These are phyloP conservation scores for Eristalis tenax DNA, from an alignment of 2,888 invertebrate genomes.

Conservation along the genomic window DNA sequence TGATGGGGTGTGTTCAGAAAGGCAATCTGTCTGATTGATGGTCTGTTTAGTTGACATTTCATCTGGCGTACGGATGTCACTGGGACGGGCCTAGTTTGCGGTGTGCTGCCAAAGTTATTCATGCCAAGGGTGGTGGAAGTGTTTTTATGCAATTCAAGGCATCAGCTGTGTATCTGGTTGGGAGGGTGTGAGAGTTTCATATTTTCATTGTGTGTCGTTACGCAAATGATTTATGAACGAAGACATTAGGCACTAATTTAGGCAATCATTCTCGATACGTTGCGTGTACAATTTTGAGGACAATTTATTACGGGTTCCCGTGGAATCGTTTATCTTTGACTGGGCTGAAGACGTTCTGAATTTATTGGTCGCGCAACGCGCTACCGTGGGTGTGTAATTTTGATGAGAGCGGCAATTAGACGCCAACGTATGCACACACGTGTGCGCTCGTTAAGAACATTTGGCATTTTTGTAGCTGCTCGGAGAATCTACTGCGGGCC, in stretches of 20 bases:
- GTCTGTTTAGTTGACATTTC: background rate
- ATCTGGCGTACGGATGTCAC: background rate
- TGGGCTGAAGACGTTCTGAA: background rate
- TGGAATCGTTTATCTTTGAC: background rate
- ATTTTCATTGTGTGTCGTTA: background rate
- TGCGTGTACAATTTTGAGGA: background rate
- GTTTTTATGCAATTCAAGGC: background rate
- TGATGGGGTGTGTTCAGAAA: background rate
- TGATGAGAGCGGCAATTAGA: no score
- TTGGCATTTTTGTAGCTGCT: no score
- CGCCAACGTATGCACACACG: background rate
- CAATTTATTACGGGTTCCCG: background rate
- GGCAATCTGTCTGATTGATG: conserved; percentile 1
- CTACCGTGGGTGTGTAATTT: background rate
- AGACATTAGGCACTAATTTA: conserved; percentile 9
- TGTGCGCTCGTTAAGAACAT: background rate
- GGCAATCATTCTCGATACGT: background rate
- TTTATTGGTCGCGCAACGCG: background rate
- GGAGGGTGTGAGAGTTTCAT: background rate
- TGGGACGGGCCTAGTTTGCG: background rate
- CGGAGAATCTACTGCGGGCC: no score
- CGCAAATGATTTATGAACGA: conserved; percentile 1
- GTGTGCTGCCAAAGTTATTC: background rate
- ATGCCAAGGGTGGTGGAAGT: background rate
- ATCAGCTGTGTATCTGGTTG: background rate